Base-by-base conservation (phyloP, 2,797 vertebrate genomes). In the Champsocephalus esox region DNA sequence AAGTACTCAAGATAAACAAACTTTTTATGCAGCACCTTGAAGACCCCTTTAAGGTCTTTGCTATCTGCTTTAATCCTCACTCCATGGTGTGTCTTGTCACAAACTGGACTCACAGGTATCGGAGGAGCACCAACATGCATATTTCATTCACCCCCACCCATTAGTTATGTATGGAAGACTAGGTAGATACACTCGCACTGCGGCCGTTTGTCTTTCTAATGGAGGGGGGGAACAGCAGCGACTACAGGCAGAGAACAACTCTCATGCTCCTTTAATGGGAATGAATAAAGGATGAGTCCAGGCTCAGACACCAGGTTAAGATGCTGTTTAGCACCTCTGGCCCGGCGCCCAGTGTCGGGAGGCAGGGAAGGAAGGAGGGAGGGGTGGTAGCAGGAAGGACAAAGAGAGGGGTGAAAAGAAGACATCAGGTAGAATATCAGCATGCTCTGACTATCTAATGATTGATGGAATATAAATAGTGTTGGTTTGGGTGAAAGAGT, bases 261-360 rank as follows among this genome's bases (percentile, higher is more conserved):
- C 89, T 90, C 84, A 79, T 89, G 88, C 86, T 87, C 80, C 84
- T 90, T 91, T 92, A 88, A 92, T 91, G 88, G 84, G 78, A 71
- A 92, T 92, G 83, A 91, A 91, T 90, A 90, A 92, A 90, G 89
- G 84, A 92, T 92, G 87, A 88, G 82, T 75, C 10, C 75, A 67
- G 66, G 74, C 85, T 87, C 86, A 85, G 83, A 91, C 92, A 86
- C 85, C 88, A 83, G 88, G 89, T 91, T 89, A 87, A 86, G 83
- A 84, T 13, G 74, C 80, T 71, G 81, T 88, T 91, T 87, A 85
- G 86, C 88, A 87, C 89, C 86, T 86, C 80, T 88, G 85, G 86
- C 88, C 70, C 63, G n/a, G 52, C 5, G 84, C 88, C 87, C 80
- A 7, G 60, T 12, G 67, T 19, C 56, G 63, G 34, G 57, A 79